Evolutionary conservation across 1,140 invertebrate species (phyloP), one percentile per base, ranked within the genome.

Genomic region (Drosophila yakuba): DNA sequence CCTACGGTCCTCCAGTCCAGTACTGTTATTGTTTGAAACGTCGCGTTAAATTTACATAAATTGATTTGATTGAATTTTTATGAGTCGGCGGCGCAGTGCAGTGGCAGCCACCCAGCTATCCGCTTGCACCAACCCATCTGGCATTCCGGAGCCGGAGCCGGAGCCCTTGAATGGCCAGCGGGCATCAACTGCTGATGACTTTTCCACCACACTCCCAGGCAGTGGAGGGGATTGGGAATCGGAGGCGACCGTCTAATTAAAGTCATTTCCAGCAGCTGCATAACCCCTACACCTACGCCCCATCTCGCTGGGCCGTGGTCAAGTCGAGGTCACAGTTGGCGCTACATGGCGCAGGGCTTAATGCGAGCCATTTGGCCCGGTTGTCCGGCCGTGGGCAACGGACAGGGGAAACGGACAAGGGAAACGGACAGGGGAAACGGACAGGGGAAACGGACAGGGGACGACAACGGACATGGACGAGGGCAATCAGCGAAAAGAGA

Each of bases 31-130:
- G 66, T 67, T 80, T 73, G 81, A 67, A 56, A 56, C 60, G 71
- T 57, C 72, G 78, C 86, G 86, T 90, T 86, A 82, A 82, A 90
- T 90, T 90, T 90, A 82, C 86, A 90, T 90, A 90, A 90, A 90
- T 90, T 90, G 86, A 90, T 90, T 90, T 90, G 86, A 90, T 90
- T 90, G 82, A 90, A 90, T 90, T 90, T 90, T 89, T 89, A 90
- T 89, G 85, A 90, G 78, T 71, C 72, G 58, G 20, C 48, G 15
- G 39, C 56, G 51, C 55, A 50, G 59, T n/a, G 2, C 48, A 50
- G 15, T 35, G n/a, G n/a, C 28, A 51, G 15, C 11, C 47, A 52
- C 17, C 14, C 63, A 17, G n/a, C 23, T 23, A 51, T 14, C 14
- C 67, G 20, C 10, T 20, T 10, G 32, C 32, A 32, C 36, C 41